Percentiles rank a stretch among this genome's conserved stretches.
Conservation (phyloP, 1,140 invertebrate species). For the Oreohelix idahoensis region DNA sequence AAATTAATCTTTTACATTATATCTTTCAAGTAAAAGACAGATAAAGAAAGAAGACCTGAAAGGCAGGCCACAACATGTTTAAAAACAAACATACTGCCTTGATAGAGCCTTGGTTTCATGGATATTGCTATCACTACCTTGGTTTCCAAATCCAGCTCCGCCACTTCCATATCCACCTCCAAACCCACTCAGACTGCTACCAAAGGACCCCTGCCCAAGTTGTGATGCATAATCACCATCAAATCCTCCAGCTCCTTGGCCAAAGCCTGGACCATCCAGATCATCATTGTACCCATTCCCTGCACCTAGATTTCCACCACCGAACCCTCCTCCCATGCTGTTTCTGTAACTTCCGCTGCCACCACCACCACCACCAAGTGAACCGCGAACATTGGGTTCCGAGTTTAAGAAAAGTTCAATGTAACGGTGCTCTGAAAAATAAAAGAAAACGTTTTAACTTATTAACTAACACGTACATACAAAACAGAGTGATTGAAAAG, state of each 20-base stretch:
- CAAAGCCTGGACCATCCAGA: constrained; percentile 38
- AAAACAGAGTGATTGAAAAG: too few relatives aligned
- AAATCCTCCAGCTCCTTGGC: constrained; percentile 29
- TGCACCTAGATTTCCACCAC: constrained; percentile 26
- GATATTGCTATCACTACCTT: constrained; percentile 1
- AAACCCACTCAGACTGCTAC: background rate
- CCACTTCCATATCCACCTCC: background rate
- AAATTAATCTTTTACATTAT: too few relatives aligned
- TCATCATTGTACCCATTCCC: constrained; percentile 50
- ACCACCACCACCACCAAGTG: constrained; percentile 58
- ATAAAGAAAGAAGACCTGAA: too few relatives aligned
- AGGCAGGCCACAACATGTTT: too few relatives aligned
- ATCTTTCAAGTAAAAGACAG: too few relatives aligned
- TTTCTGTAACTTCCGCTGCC: constrained; percentile 35
- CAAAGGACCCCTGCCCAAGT: constrained; percentile 6
- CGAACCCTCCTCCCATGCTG: constrained; percentile 49
- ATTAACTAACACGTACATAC: too few relatives aligned
- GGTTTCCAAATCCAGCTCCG: constrained; percentile 12
- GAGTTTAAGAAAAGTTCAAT: constrained; percentile 90
- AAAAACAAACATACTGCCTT: background rate
- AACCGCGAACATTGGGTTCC: constrained; percentile 71
- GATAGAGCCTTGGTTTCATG: background rate
- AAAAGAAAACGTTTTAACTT: constrained; percentile 11
- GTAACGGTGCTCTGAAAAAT: constrained; percentile 84
- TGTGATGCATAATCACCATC: constrained; percentile 31